phyloP scores from a whole-genome alignment of 2,113 vertebrate genomes.

The Megalops atlanticus region DNA sequence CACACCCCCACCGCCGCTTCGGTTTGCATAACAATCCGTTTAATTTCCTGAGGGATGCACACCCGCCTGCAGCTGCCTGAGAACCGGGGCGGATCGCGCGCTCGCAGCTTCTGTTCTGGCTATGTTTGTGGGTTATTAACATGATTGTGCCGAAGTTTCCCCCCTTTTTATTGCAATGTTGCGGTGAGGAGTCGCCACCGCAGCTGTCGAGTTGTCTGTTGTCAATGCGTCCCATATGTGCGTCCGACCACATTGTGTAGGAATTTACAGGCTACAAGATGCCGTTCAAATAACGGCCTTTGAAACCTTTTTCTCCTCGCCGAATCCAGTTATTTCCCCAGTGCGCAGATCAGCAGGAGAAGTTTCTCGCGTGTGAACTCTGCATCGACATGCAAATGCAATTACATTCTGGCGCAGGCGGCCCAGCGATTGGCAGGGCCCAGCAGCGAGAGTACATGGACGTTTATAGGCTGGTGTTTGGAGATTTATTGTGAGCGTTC shows the following conservation, averaged over 20 bases:
- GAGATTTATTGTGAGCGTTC: slow-evolving; percentile 5
- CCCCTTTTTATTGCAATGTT: slow-evolving; percentile 51
- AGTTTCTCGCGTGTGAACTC: slow-evolving; percentile 34
- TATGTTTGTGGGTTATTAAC: slow-evolving; percentile 60
- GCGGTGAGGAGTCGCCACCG: slow-evolving; percentile 50
- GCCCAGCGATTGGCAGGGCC: slow-evolving; percentile 29
- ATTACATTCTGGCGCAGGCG: slow-evolving; percentile 37
- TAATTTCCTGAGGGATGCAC: slow-evolving; percentile 40
- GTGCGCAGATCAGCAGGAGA: slow-evolving; percentile 24
- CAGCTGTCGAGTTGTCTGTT: slow-evolving; percentile 52
- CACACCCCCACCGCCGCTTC: too few relatives aligned
- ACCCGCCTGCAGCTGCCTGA: slow-evolving; percentile 31
- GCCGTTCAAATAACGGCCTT: slow-evolving; percentile 37
- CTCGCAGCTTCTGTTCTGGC: slow-evolving; percentile 43
- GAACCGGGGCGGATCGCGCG: background rate
- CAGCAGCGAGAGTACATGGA: background rate
- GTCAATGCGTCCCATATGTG: slow-evolving; percentile 55
- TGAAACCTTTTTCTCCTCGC: slow-evolving; percentile 31
- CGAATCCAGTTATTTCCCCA: slow-evolving; percentile 26
- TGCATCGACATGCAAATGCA: slow-evolving; percentile 36
- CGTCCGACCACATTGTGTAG: slow-evolving; percentile 36
- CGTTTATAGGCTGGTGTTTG: slow-evolving; percentile 23
- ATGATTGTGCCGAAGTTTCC: slow-evolving; percentile 51
- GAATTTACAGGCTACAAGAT: slow-evolving; percentile 45
- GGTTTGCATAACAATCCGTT: slow-evolving; percentile 16